Base-by-base conservation (phyloP, 2,888 invertebrate genomes). In the Eupsilia transversa region DNA sequence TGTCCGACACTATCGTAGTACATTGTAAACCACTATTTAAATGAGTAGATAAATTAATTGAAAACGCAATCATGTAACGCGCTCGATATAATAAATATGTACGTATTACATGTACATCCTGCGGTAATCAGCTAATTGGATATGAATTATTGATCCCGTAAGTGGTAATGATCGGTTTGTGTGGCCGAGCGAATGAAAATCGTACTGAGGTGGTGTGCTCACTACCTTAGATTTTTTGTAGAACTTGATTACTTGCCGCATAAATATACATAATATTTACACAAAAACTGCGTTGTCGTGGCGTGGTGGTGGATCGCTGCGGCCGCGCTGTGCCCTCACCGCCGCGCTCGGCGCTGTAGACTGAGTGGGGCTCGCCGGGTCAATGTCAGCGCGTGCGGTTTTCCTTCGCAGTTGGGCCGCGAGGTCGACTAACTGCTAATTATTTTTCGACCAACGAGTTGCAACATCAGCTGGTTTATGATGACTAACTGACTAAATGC, bases 391-490 rank as follows among this genome's bases (percentile, higher is more conserved):
- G 89, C 86, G 89, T 93, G 93, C 91, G 93, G 93, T 93, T 95
- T 94, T 92, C 92, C 92, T 94, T 91, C 91, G 90, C 87, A 83
- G 88, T 82, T 80, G 85, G 82, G 73, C 85, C 85, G 85, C 87
- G 93, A 95, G 95, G 95, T 93, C 93, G 89, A 86, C 91, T 92
- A 92, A 93, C 93, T 93, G 93, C 93, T 95, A 94, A 95, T 95
- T 95, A 94, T 95, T 94, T 94, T 94, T 94, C 90, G 94, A 92
- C 91, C 91, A 89, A 89, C 89, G 87, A 86, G 86, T 94, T 94
- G 92, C 94, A 91, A 94, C 92, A 94, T 91, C 91, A 89, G 84
- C 88, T 83, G 84, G 89, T 89, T 89, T 88, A 89, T 88, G 91
- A 92, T 91, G 91, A 92, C 90, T 92, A 90, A 90, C 89, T 90